These are phyloP conservation scores for Erebia epiphron DNA, from an alignment of 2,888 invertebrate species.

Conservation along the genomic window DNA sequence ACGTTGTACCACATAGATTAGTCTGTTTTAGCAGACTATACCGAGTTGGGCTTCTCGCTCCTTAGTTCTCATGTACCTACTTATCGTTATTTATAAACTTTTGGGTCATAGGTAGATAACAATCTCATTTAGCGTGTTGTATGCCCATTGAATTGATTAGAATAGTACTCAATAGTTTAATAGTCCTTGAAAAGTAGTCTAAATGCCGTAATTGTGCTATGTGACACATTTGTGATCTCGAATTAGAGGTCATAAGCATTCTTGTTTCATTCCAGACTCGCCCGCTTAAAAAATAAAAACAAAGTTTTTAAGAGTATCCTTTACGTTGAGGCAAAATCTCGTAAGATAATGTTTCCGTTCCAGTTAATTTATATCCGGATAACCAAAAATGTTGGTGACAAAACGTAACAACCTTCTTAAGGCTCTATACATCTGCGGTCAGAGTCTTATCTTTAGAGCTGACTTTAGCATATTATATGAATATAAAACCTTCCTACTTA, in stretches of 20 bases:
- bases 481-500: not conserved
- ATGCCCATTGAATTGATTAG: constrained; percentile 21
- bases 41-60: no score
- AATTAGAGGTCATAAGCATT: constrained; percentile 23
- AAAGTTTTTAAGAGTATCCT: not conserved
- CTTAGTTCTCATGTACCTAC: no score
- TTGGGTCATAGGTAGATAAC: constrained; percentile 1
- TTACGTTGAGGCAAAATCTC: constrained; percentile 4
- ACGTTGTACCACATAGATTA: no score
- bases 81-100: not conserved
- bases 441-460: not conserved
- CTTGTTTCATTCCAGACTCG: constrained; percentile 6
- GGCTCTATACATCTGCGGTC: not conserved
- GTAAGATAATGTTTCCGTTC: constrained; percentile 1
- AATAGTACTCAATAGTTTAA: constrained; percentile 22
- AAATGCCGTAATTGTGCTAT: constrained; percentile 24
- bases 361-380: constrained; percentile 9
- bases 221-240: constrained; percentile 27
- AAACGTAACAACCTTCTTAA: constrained; percentile 10
- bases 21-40: no score
- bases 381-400: not conserved
- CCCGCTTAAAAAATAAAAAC: constrained; percentile 2
- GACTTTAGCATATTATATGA: not conserved
- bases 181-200: constrained; percentile 23
- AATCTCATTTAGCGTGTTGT: constrained; percentile 21